phyloP scores from a whole-genome alignment of 2,888 invertebrate species.

The Caenorhabditis afra region DNA sequence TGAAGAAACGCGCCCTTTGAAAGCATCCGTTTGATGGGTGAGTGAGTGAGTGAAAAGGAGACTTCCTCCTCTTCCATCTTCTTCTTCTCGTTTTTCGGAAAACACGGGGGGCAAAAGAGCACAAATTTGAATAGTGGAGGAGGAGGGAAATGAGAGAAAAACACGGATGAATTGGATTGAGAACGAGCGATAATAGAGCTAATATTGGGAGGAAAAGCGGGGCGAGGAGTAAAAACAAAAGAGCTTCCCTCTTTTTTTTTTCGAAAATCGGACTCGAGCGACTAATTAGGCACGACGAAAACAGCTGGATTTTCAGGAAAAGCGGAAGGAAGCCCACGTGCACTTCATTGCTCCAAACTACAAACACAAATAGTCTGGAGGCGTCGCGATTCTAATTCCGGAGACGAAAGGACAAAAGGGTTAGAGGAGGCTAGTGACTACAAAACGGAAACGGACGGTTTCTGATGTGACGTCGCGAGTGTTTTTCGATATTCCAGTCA shows the following conservation, averaged over 20 bases:
- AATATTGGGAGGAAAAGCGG: slow-evolving; percentile 18
- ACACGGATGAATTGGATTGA: not conserved
- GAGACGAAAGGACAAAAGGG: too few relatives aligned
- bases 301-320: not conserved
- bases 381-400: too few relatives aligned
- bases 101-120: not conserved
- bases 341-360: too few relatives aligned
- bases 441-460: too few relatives aligned
- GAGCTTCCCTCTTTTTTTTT: too few relatives aligned
- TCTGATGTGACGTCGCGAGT: too few relatives aligned
- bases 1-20: not conserved
- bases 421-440: too few relatives aligned
- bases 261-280: too few relatives aligned
- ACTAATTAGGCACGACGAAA: too few relatives aligned
- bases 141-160: not conserved
- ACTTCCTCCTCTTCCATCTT: slow-evolving; percentile 6
- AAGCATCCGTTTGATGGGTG: slow-evolving; percentile 10
- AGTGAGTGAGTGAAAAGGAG: not conserved
- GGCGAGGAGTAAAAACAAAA: slow-evolving; percentile 26
- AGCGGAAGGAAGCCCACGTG: too few relatives aligned
- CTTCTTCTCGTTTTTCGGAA: not conserved
- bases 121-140: not conserved
- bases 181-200: slow-evolving; percentile 19
- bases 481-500: too few relatives aligned
- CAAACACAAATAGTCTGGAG: too few relatives aligned